Percentiles rank a stretch among this genome's conserved stretches.
phyloP scores from a whole-genome alignment of 2,888 invertebrate genomes.

The Amblyteles armatorius region DNA sequence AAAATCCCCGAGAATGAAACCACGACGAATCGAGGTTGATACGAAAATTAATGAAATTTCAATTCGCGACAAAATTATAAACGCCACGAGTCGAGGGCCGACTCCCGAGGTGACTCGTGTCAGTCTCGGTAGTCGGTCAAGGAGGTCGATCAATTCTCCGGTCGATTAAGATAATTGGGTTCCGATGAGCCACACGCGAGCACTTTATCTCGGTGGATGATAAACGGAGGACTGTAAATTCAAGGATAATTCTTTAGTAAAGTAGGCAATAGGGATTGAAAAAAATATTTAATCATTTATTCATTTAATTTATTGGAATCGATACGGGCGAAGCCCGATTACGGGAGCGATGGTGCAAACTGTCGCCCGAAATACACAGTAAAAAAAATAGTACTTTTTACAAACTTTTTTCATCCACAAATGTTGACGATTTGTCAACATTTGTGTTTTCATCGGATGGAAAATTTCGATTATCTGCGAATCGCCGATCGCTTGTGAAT shows the following conservation, averaged over 20 bases:
- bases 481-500: background rate
- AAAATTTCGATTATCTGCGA: slow-evolving; percentile 16
- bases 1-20: slow-evolving; percentile 8
- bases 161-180: slow-evolving; percentile 11
- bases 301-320: too few relatives aligned
- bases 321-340: too few relatives aligned
- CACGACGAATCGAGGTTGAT: slow-evolving; percentile 22
- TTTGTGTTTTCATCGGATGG: too few relatives aligned
- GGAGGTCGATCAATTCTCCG: slow-evolving; percentile 4
- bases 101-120: background rate
- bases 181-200: slow-evolving; percentile 8
- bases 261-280: background rate
- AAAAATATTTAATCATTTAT: background rate
- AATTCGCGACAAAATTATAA: slow-evolving; percentile 1
- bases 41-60: slow-evolving; percentile 24
- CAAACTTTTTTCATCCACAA: too few relatives aligned
- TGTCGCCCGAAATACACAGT: too few relatives aligned
- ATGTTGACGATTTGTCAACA: too few relatives aligned
- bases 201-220: background rate
- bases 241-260: background rate
- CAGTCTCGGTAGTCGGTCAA: slow-evolving; percentile 17
- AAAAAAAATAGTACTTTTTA: too few relatives aligned
- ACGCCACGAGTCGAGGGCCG: background rate
- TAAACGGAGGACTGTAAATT: background rate
- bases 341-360: too few relatives aligned